Evolutionary conservation across 2,888 invertebrate species (phyloP).

Genomic region (Cryptosula pallasiana): DNA sequence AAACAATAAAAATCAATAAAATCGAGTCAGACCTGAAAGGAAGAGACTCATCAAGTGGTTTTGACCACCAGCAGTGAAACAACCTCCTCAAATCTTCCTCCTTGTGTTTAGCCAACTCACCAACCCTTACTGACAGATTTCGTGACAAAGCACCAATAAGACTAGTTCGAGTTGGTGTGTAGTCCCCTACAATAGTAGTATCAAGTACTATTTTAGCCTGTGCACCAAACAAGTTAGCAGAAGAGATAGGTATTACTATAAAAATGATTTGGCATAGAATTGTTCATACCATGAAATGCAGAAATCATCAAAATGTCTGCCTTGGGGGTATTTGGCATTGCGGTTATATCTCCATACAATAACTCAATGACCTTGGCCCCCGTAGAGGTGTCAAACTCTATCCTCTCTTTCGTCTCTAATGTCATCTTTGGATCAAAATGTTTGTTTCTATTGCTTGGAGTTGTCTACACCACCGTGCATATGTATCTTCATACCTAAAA

Average conservation of each 20-base stretch:
- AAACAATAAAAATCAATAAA: no score
- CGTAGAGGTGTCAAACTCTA: slow-evolving; percentile 35
- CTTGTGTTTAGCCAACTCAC: slow-evolving; percentile 35
- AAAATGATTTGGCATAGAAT: neutral
- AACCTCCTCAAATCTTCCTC: slow-evolving; percentile 40
- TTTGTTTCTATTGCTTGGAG: neutral
- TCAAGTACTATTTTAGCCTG: no score
- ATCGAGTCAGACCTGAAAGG: slow-evolving; percentile 40
- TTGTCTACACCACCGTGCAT: neutral
- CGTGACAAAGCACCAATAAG: slow-evolving; percentile 39
- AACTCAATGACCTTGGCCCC: slow-evolving; percentile 43
- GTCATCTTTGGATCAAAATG: neutral
- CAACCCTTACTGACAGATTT: slow-evolving; percentile 37
- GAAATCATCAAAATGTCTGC: slow-evolving; percentile 47
- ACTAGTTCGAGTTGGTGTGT: slow-evolving; percentile 33
- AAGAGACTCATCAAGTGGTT: slow-evolving; percentile 32
- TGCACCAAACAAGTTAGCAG: no score
- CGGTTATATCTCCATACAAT: slow-evolving; percentile 46
- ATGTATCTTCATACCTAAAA: no score
- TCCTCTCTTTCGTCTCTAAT: slow-evolving; percentile 26
- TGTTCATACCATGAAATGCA: slow-evolving; percentile 40
- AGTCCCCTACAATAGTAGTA: slow-evolving; percentile 42
- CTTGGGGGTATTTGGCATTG: slow-evolving; percentile 36
- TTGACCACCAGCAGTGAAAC: slow-evolving; percentile 48
- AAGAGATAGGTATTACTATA: no score